Evolutionary conservation across 2,888 invertebrate species (phyloP).

Genomic region (Ramazzottius varieornatus): DNA sequence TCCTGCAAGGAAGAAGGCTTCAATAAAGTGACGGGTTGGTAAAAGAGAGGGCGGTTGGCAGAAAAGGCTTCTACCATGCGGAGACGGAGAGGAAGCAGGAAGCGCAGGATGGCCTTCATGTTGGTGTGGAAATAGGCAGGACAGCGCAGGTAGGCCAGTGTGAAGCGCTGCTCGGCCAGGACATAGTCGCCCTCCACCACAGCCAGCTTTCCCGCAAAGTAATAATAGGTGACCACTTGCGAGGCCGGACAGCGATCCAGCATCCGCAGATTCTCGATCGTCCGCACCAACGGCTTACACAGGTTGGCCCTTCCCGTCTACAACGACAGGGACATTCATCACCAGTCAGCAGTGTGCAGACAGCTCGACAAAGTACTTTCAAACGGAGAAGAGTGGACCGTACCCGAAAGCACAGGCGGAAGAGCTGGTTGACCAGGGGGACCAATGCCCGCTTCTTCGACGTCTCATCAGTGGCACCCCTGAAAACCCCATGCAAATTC

Average conservation of each 20-base stretch:
- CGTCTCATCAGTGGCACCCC: not conserved
- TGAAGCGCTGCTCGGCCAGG: not conserved
- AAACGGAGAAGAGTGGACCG: no score
- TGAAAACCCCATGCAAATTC: no score
- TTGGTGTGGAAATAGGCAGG: not conserved
- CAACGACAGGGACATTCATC: not conserved
- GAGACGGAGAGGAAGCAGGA: not conserved
- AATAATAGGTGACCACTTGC: not conserved
- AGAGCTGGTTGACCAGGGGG: not conserved
- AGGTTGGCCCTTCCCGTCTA: not conserved
- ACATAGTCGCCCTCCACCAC: constrained; percentile 4
- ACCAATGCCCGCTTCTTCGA: not conserved
- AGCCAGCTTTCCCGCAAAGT: constrained; percentile 1
- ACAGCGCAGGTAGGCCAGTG: not conserved
- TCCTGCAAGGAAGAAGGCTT: not conserved
- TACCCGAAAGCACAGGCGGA: constrained; percentile 3
- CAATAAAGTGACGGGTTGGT: no score
- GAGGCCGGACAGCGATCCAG: not conserved
- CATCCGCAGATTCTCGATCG: not conserved
- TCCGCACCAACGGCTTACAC: not conserved
- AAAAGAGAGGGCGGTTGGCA: no score
- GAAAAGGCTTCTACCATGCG: not conserved
- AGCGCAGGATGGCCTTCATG: not conserved
- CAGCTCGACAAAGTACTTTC: not conserved
- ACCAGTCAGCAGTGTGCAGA: no score